phyloP scores from a whole-genome alignment of 2,888 invertebrate species.

The Crepidodera aurea region DNA sequence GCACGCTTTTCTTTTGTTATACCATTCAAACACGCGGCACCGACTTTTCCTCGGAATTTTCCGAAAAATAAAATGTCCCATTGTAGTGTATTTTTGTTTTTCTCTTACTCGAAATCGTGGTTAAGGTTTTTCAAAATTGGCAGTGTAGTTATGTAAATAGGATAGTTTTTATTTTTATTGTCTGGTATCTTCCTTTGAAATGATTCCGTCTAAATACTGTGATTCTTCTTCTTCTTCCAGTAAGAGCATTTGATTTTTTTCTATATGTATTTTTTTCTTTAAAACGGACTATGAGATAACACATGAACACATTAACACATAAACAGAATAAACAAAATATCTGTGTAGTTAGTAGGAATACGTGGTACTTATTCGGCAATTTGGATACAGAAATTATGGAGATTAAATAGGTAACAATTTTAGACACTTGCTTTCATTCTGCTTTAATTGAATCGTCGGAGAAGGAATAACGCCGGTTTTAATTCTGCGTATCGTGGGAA shows the following conservation, averaged over 20 bases:
- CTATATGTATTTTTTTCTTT: conserved; percentile 36
- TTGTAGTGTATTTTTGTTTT: conserved; percentile 15
- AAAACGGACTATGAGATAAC: background rate
- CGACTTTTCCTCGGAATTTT: conserved; percentile 14
- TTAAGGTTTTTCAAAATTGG: conserved; percentile 8
- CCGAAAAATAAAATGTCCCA: conserved; percentile 20
- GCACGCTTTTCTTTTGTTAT: conserved; percentile 47
- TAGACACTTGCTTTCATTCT: too few species aligned
- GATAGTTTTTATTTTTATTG: conserved; percentile 13
- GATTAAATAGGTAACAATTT: too few species aligned
- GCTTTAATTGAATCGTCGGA: too few species aligned
- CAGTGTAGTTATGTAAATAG: conserved; percentile 30
- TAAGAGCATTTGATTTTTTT: conserved; percentile 51
- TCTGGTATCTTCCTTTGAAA: conserved; percentile 39
- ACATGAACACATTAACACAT: background rate
- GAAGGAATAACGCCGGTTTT: too few species aligned
- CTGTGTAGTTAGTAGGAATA: too few species aligned
- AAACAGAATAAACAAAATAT: background rate
- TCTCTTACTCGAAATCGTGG: conserved; percentile 14
- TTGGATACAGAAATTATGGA: too few species aligned
- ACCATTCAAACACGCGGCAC: conserved; percentile 50
- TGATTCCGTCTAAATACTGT: conserved; percentile 61
- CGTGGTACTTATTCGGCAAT: too few species aligned
- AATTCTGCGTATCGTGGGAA: too few species aligned
- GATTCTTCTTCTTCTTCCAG: conserved; percentile 56